These are phyloP conservation scores for Sipha maydis DNA, from an alignment of 2,888 invertebrate genomes.

Conservation along the genomic window DNA sequence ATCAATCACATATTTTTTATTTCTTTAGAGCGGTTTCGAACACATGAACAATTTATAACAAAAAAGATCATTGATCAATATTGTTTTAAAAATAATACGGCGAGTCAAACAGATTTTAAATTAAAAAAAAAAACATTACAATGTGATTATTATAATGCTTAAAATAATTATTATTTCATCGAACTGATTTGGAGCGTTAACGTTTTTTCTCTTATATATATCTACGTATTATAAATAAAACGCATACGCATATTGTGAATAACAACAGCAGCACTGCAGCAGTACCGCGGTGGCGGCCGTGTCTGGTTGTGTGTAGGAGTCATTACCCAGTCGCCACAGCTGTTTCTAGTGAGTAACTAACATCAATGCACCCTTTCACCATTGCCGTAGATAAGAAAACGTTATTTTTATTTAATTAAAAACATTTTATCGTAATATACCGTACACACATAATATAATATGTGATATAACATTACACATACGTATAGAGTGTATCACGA, in stretches of 20 bases:
- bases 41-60: neutral
- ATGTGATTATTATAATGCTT: neutral
- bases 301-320: slow-evolving; percentile 54
- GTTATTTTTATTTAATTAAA: slow-evolving; percentile 40
- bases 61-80: neutral
- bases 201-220: neutral
- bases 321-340: slow-evolving; percentile 40
- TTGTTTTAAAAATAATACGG: neutral
- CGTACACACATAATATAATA: neutral
- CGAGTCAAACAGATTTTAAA: neutral
- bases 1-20: neutral
- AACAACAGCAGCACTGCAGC: neutral
- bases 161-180: slow-evolving; percentile 7
- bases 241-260: slow-evolving; percentile 29
- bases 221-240: slow-evolving; percentile 40
- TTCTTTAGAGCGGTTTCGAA: no score
- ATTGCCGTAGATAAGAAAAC: slow-evolving; percentile 29
- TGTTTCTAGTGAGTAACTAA: slow-evolving; percentile 36
- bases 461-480: neutral
- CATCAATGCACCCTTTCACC: slow-evolving; percentile 39
- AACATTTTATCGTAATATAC: neutral
- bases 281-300: neutral
- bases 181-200: slow-evolving; percentile 5
- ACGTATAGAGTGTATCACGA: neutral
- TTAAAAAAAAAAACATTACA: neutral